Conservation (phyloP, 2,797 vertebrate genomes). For the Rhabdomys pumilio region DNA sequence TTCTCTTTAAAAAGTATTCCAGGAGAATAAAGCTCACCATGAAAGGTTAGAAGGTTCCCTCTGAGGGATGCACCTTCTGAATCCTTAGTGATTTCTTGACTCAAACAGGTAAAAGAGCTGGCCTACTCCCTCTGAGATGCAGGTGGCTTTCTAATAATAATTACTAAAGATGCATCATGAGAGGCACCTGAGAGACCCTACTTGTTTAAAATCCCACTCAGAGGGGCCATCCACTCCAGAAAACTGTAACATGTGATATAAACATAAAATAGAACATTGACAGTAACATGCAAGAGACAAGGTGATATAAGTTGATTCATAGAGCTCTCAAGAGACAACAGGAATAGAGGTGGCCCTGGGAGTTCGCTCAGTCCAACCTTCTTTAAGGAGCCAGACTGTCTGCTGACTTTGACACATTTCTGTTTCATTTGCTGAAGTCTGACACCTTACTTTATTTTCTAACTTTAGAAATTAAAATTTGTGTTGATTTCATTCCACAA, state of each 20-base stretch:
- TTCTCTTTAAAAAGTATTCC: neutral
- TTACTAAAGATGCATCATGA: fast-evolving
- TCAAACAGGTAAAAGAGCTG: neutral
- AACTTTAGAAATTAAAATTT: neutral
- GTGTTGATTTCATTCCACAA: neutral
- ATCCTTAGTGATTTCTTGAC: neutral
- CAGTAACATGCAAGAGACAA: neutral
- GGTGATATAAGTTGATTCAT: neutral
- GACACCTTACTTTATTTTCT: neutral
- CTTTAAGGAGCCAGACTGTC: neutral
- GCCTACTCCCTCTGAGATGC: neutral
- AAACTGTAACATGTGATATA: neutral
- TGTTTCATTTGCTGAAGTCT: neutral
- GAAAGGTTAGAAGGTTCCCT: neutral
- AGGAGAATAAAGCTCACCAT: neutral
- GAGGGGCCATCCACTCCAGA: neutral
- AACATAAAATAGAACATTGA: neutral
- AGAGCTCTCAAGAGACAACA: too few species aligned
- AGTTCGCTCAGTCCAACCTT: too few species aligned
- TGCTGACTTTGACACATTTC: neutral
- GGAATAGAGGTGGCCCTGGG: neutral
- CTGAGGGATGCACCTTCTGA: neutral
- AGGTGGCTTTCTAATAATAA: neutral
- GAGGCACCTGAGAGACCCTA: neutral
- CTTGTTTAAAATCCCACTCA: neutral